Conservation (phyloP, 2,888 invertebrate genomes). For the Pyralis farinalis region DNA sequence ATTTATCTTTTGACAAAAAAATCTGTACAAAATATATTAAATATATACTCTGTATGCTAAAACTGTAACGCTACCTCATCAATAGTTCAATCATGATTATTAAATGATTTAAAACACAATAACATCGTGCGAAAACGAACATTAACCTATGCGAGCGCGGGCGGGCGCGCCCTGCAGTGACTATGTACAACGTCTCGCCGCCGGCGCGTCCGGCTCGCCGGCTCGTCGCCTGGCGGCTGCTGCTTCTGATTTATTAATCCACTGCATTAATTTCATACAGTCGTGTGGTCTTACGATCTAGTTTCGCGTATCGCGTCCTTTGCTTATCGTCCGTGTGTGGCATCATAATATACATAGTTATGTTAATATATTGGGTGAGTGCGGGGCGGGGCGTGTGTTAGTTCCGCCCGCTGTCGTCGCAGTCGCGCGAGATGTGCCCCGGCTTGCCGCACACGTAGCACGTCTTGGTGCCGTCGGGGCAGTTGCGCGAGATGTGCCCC, state of each 20-base stretch:
- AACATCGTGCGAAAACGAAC: constrained; percentile 76
- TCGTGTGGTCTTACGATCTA: constrained; percentile 64
- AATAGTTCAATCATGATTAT: constrained; percentile 79
- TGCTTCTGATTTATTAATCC: constrained; percentile 72
- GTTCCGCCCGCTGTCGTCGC: constrained; percentile 89
- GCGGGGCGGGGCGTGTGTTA: constrained; percentile 51
- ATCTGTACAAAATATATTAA: constrained; percentile 82
- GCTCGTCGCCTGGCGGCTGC: constrained; percentile 40
- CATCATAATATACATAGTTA: constrained; percentile 74
- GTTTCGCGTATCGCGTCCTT: constrained; percentile 70
- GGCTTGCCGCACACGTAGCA: constrained; percentile 97
- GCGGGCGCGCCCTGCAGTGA: constrained; percentile 47
- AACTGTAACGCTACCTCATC: constrained; percentile 80
- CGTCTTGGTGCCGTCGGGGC: constrained; percentile 92
- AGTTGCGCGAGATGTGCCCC: constrained; percentile 94
- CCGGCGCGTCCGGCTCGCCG: constrained; percentile 46
- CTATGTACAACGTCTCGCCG: constrained; percentile 68
- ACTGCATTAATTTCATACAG: constrained; percentile 65
- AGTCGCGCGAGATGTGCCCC: constrained; percentile 95
- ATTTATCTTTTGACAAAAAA: constrained; percentile 82
- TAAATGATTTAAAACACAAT: constrained; percentile 80
- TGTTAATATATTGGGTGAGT: constrained; percentile 36
- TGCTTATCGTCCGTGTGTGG: constrained; percentile 79
- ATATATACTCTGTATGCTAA: constrained; percentile 82
- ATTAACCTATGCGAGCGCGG: constrained; percentile 59